phyloP scores from a whole-genome alignment of 2,113 vertebrate genomes.

The Jaculus jaculus region DNA sequence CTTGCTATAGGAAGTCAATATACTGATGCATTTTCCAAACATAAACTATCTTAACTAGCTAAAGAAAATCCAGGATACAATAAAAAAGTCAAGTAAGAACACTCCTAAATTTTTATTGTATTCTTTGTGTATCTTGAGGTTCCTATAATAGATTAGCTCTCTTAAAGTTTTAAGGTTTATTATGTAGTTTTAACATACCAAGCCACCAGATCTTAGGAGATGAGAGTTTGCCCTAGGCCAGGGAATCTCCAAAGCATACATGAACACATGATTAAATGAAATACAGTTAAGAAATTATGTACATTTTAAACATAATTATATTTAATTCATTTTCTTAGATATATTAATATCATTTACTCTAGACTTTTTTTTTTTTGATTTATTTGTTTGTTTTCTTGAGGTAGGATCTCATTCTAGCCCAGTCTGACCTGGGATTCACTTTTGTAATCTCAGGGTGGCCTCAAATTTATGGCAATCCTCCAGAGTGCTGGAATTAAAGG shows the following conservation, averaged over 20 bases:
- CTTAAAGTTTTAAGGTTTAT: not conserved
- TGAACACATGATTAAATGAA: too few relatives aligned
- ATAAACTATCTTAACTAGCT: not conserved
- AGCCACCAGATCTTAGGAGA: not conserved
- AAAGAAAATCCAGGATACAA: not conserved
- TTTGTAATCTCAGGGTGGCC: too few relatives aligned
- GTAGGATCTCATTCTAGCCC: too few relatives aligned
- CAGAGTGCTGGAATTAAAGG: too few relatives aligned
- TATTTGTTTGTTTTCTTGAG: too few relatives aligned
- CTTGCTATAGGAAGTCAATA: not conserved
- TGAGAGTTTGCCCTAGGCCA: not conserved
- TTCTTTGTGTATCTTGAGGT: not conserved
- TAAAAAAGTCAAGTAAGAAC: not conserved
- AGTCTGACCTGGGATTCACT: too few relatives aligned
- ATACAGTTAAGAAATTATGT: too few relatives aligned
- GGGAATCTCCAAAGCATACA: not conserved
- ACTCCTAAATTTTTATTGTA: not conserved
- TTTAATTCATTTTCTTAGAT: too few relatives aligned
- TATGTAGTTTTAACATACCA: not conserved
- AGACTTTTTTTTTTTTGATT: too few relatives aligned
- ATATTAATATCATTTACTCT: too few relatives aligned
- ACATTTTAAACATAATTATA: too few relatives aligned
- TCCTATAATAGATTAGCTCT: not conserved
- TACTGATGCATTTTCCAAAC: rapidly evolving
- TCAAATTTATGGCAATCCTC: too few relatives aligned